These are phyloP conservation scores for Maniola hyperantus DNA, from an alignment of 2,888 invertebrate species.

Conservation along the genomic window DNA sequence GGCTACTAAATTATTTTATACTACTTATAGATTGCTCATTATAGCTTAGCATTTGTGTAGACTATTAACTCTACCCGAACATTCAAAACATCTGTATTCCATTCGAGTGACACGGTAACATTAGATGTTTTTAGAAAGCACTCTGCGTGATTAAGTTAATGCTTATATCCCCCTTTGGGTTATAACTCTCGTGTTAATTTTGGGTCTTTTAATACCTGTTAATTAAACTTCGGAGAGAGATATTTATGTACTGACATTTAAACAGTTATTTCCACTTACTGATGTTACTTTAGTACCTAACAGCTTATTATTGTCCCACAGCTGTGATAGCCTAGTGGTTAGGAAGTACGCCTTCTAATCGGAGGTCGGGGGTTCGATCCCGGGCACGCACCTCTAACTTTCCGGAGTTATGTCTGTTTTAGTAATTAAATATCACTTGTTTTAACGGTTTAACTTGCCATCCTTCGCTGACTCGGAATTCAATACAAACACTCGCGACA, in stretches of 20 bases:
- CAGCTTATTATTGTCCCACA: background rate
- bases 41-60: background rate
- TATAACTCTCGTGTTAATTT: slow-evolving; percentile 37
- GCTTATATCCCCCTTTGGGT: slow-evolving; percentile 31
- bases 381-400: too few species aligned
- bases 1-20: slow-evolving; percentile 10
- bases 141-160: slow-evolving; percentile 25
- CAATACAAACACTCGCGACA: too few species aligned
- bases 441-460: too few species aligned
- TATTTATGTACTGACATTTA: slow-evolving; percentile 33
- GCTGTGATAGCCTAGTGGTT: too few species aligned
- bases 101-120: slow-evolving; percentile 32
- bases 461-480: too few species aligned
- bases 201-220: slow-evolving; percentile 32
- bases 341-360: too few species aligned
- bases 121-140: slow-evolving; percentile 28
- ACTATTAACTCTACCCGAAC: slow-evolving; percentile 6
- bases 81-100: slow-evolving; percentile 36
- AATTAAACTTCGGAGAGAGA: slow-evolving; percentile 33
- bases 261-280: background rate
- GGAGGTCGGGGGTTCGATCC: too few species aligned
- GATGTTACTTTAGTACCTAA: slow-evolving; percentile 2
- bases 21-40: background rate
- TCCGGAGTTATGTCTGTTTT: too few species aligned
- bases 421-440: too few species aligned